These are phyloP conservation scores for Achlya flavicornis DNA, from an alignment of 2,888 invertebrate species.

Conservation along the genomic window DNA sequence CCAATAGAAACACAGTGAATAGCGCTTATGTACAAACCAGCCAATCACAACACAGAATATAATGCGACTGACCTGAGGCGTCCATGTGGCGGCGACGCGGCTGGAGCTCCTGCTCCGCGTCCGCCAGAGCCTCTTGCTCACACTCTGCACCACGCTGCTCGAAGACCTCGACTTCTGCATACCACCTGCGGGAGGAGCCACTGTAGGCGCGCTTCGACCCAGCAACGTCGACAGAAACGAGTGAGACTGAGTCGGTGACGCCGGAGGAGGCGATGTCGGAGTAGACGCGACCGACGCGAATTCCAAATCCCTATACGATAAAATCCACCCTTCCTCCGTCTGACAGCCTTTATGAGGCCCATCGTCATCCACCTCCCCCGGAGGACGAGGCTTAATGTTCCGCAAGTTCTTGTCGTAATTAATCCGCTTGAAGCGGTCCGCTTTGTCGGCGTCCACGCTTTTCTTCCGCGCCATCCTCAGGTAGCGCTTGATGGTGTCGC, in stretches of 20 bases:
- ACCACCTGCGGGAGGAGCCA: conserved; percentile 83
- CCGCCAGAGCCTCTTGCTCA: conserved; percentile 93
- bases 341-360: conserved; percentile 90
- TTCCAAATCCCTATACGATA: conserved; percentile 71
- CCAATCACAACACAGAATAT: conserved; percentile 33
- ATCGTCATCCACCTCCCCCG: conserved; percentile 91
- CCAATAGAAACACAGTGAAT: conserved; percentile 1
- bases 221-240: conserved; percentile 72
- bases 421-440: conserved; percentile 92
- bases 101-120: conserved; percentile 93
- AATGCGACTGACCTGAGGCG: conserved; percentile 90
- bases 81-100: conserved; percentile 88
- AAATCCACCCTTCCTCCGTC: conserved; percentile 90
- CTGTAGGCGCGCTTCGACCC: conserved; percentile 63
- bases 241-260: conserved; percentile 75
- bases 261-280: conserved; percentile 80
- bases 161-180: conserved; percentile 97
- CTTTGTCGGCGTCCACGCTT: conserved; percentile 91
- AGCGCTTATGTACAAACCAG: neutral
- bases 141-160: conserved; percentile 93
- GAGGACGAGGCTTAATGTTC: conserved; percentile 91
- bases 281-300: conserved; percentile 69
- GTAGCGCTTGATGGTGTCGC: conserved; percentile 94
- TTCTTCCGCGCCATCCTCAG: conserved; percentile 94
- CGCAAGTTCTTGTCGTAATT: conserved; percentile 94